Percentiles rank a stretch among this genome's conserved stretches.
These are phyloP conservation scores for Neoarius graeffei DNA, from an alignment of 2,113 vertebrate genomes.

Conservation along the genomic window DNA sequence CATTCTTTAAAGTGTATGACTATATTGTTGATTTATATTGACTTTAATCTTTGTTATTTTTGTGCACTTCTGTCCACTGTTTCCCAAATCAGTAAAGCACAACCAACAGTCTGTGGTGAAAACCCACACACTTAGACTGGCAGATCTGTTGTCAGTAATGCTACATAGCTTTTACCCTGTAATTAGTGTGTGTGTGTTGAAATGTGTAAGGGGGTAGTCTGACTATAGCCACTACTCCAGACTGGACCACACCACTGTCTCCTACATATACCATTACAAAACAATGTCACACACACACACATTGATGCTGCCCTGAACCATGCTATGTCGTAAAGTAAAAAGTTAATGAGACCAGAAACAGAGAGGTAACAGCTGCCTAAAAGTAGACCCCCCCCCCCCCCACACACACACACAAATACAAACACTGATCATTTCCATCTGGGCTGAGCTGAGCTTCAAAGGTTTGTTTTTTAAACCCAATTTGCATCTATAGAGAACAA, in stretches of 20 bases:
- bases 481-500: constrained; percentile 66
- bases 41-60: neutral
- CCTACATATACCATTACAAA: neutral
- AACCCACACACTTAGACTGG: neutral
- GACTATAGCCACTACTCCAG: neutral
- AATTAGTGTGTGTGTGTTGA: constrained; percentile 2
- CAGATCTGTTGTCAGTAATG: neutral
- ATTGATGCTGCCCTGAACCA: constrained; percentile 18
- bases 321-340: constrained; percentile 29
- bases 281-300: neutral
- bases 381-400: neutral
- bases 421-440: constrained; percentile 66
- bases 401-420: neutral
- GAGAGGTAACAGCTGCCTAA: constrained; percentile 40
- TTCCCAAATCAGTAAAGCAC: neutral
- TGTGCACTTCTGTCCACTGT: neutral
- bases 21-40: neutral
- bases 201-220: neutral
- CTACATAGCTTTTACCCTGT: neutral
- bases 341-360: constrained; percentile 37
- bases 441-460: constrained; percentile 67
- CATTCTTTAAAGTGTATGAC: neutral
- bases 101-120: neutral
- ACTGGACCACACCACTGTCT: neutral
- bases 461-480: constrained; percentile 62